Evolutionary conservation across 2,888 invertebrate genomes (phyloP), one percentile per base, ranked within the genome.

Genomic region (Habroteleia sp.): DNA sequence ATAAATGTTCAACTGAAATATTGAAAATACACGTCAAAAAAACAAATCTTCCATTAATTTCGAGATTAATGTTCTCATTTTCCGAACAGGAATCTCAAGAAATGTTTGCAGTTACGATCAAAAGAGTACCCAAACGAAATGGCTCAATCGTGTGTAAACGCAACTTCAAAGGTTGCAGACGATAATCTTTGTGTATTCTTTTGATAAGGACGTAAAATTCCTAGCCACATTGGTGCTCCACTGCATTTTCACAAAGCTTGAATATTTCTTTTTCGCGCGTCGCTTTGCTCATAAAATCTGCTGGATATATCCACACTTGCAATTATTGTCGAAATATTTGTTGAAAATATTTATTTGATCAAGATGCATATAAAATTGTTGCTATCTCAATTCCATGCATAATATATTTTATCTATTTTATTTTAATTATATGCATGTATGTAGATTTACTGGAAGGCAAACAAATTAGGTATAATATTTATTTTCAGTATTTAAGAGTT

Each of bases 171-270:
- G 56, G 33, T 39, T 35, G 39, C 48, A 37, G 41, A 35, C 48
- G 41, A 66, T 66, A 66, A 48, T 48, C 46, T 66, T 56, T 39
- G 48, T 41, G 48, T 66, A 56, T 66, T 56, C 56, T 56, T 66
- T 66, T 66, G 56, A 66, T 66, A 66, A 66, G 41, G 25, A 48
- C 8, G 39, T 27, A 16, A 37, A 66, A 56, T 41, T 46, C 41
- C 8, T 56, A 56, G 29, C 48, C 20, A 13, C 29, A n/a, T 29
- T 37, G 29, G 14, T 35, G 17, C 29, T 41, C 4, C 16, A 29
- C 42, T 52, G 10, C 39, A 31, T 33, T 46, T 44, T 35, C 14
- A 2, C 35, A 14, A 25, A 31, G 37, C 48, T 25, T 41, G 41
- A 6, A 41, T 31, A 5, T 31, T 63, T 41, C 63, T 52, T 54